Base-by-base conservation (phyloP, 2,797 vertebrate genomes). In the Benthosema pterotum region DNA sequence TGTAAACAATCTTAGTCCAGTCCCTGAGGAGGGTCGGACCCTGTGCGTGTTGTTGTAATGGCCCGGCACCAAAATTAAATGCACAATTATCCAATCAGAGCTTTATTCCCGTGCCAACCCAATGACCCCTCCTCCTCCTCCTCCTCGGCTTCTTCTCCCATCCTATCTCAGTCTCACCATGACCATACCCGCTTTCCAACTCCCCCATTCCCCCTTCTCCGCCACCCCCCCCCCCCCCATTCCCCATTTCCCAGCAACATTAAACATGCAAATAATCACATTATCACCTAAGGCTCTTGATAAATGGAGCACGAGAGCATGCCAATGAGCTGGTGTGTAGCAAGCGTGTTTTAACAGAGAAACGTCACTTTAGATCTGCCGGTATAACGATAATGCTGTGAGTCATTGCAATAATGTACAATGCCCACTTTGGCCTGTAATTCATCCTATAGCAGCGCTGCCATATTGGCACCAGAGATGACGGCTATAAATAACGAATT, bases 201-300 rank as follows among this genome's bases (percentile, higher is more conserved):
- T 48, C 19, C 15, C 0, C 63, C n/a, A n/a, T n/a, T n/a, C 38
- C 32, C 64, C 55, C 18, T 8, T 64, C 48, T 53, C 65, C 65
- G 43, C 54, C 42, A 11, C 2, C 17, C 52, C 42, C 50, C 22
- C 28, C 75, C 60, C 72, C 72, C 63, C 16, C 38, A 52, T 18
- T 46, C 32, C 32, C 32, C 32, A 8, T 72, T 74, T 75, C 76
- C 56, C 22, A 57, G 45, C 65, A 28, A 18, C 57, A 84, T 90
- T 87, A 82, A 71, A 85, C 69, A 84, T 87, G 75, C 87, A 87
- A 86, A 86, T 84, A 83, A 85, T 83, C 78, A 80, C 79, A 75
- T 83, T 80, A 84, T 84, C 77, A 72, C 67, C 69, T 76, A 71
- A 77, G 53, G 80, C 77, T 61, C 47, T 64, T 57, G 78, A 85